Evolutionary conservation across 2,797 vertebrate species (phyloP).

Genomic region (Etheostoma nigrum): DNA sequence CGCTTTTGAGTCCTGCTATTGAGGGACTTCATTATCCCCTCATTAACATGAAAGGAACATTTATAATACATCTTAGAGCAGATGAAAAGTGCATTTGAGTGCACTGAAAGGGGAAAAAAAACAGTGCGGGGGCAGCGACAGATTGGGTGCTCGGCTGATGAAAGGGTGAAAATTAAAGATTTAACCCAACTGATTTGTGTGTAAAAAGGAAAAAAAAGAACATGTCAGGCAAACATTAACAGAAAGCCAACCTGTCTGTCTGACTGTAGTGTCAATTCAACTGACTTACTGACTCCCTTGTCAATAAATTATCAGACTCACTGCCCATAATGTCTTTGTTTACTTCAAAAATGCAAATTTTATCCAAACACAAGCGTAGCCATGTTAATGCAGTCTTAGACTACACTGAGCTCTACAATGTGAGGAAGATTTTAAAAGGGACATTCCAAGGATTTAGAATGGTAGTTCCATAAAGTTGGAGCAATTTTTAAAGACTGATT

Average conservation of each 20-base stretch:
- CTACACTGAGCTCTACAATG: background rate
- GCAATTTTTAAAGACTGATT: background rate
- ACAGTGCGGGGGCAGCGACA: conserved; percentile 55
- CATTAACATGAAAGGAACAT: conserved; percentile 88
- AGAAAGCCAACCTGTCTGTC: conserved; percentile 18
- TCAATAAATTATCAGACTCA: conserved; percentile 7
- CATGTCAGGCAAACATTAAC: conserved; percentile 41
- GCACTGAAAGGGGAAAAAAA: conserved; percentile 62
- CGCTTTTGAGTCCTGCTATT: conserved; percentile 78
- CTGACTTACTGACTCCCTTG: conserved; percentile 22
- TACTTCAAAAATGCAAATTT: conserved; percentile 19
- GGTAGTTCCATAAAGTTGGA: background rate
- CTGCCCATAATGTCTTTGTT: conserved; percentile 24
- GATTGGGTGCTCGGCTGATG: conserved; percentile 69
- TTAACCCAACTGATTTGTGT: conserved; percentile 75
- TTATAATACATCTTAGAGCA: conserved; percentile 88
- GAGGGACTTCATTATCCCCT: conserved; percentile 84
- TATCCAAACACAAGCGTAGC: conserved; percentile 11
- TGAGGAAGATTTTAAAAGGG: conserved; percentile 11
- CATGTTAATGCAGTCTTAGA: too few species aligned
- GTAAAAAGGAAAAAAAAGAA: conserved; percentile 44
- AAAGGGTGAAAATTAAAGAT: conserved; percentile 79
- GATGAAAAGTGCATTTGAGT: conserved; percentile 84
- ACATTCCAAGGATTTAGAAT: background rate
- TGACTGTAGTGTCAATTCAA: conserved; percentile 34